Evolutionary conservation across 2,113 vertebrate genomes (phyloP), one percentile per base, ranked within the genome.

Genomic region (Galbula dea): DNA sequence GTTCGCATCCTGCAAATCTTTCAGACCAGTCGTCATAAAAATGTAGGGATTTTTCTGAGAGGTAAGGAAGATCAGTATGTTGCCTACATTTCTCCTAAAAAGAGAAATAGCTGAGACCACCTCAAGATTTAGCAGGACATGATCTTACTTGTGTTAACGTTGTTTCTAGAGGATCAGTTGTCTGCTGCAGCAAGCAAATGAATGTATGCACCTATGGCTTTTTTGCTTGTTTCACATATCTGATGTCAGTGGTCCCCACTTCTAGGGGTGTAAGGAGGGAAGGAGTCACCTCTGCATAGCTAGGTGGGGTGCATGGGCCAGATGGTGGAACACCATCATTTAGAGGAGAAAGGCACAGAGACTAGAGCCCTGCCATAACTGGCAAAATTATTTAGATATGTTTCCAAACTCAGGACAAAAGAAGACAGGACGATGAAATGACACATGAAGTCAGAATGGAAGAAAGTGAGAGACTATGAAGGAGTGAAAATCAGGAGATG

Each of bases 11-110:
- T 78, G 83, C 75, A 84, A 88, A 95, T 94, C 89, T 93, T 92
- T 88, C 80, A 52, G 96, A 88, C 66, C 86, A 86, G 58, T 68
- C 66, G 90, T 85, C 15, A 34, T 89, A 97, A 93, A 96, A 94
- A 65, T n/a, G 86, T 24, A 24, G 80, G 66, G 84, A 78, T 92
- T 94, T 96, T 96, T 94, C 86, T 74, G 91, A 96, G 59, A 71
- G 32, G 6, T 55, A 73, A 66, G 34, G 86, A 93, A 94, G 92
- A 94, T 67, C 86, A 91, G 23, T 66, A 52, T 45, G 41, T 89
- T 95, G 93, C 91, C 83, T 69, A 86, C 2, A 2, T 75, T 84
- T 26, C 29, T 48, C 62, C 45, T 96, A 26, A 75, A 54, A 61
- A 92, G 20, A 87, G 39, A 77, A 80, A 36, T 48, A 78, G 24